These are phyloP conservation scores for Chromobotia macracanthus DNA, from an alignment of 2,797 vertebrate species.

Conservation along the genomic window DNA sequence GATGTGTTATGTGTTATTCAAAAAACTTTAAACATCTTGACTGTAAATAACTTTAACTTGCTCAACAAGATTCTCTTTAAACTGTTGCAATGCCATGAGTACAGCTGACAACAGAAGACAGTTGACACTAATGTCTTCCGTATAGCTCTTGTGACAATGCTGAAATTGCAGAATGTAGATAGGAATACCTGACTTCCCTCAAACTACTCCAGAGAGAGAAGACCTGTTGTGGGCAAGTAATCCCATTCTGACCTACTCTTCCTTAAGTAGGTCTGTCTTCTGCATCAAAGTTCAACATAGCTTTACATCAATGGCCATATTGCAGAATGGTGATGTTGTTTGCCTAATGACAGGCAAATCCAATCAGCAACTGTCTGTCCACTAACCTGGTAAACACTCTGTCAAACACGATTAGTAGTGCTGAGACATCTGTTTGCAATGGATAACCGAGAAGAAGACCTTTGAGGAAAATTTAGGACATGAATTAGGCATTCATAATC, in stretches of 20 bases:
- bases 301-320: neutral
- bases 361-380: neutral
- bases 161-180: neutral
- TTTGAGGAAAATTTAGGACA: neutral
- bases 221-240: neutral
- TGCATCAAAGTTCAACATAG: neutral
- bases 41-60: too few species aligned
- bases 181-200: neutral
- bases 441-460: neutral
- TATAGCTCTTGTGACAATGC: too few species aligned
- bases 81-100: too few species aligned
- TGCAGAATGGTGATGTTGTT: neutral
- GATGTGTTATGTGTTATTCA: too few species aligned
- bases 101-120: too few species aligned
- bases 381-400: slow-evolving; percentile 1
- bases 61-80: too few species aligned
- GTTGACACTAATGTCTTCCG: too few species aligned
- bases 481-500: neutral
- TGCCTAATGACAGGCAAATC: neutral
- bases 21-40: too few species aligned
- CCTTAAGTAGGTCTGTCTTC: slow-evolving; percentile 3
- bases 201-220: neutral
- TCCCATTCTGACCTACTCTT: slow-evolving; percentile 26
- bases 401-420: neutral
- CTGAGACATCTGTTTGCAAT: neutral